Evolutionary conservation across 2,113 vertebrate genomes (phyloP).

Genomic region (Sardina pilchardus): DNA sequence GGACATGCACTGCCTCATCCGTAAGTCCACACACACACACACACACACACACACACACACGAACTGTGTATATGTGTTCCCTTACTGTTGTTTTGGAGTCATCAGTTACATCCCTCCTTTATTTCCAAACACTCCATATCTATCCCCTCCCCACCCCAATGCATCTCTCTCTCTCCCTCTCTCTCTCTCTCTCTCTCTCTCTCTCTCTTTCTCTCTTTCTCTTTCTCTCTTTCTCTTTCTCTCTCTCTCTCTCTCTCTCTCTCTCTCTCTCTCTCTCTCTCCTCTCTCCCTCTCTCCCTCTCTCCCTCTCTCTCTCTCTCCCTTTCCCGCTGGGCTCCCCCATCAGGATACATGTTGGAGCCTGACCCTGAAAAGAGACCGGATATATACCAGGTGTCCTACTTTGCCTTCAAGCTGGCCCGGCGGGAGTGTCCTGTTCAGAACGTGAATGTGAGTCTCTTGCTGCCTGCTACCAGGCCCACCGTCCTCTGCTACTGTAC

Average conservation of each 20-base stretch:
- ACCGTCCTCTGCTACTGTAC: background rate
- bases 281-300: background rate
- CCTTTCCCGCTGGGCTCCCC: background rate
- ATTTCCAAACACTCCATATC: background rate
- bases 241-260: background rate
- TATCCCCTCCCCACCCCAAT: background rate
- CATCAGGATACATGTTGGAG: slow-evolving; percentile 94
- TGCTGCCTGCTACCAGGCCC: background rate
- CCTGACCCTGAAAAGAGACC: slow-evolving; percentile 93
- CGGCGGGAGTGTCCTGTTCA: slow-evolving; percentile 88
- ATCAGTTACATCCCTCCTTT: background rate
- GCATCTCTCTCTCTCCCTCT: background rate
- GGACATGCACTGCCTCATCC: slow-evolving; percentile 97
- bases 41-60: slow-evolving; percentile 3
- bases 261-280: background rate
- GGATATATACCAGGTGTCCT: slow-evolving; percentile 95
- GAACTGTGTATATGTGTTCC: background rate
- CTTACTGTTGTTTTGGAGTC: background rate
- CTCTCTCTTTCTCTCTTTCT: background rate
- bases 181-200: background rate
- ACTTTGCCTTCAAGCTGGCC: slow-evolving; percentile 90
- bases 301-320: slow-evolving; percentile 4
- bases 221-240: background rate
- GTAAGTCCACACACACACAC: slow-evolving; percentile 73
- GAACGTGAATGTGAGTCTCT: slow-evolving; percentile 86